Conservation (phyloP, 2,888 invertebrate species). For the Cephus rjabovi region DNA sequence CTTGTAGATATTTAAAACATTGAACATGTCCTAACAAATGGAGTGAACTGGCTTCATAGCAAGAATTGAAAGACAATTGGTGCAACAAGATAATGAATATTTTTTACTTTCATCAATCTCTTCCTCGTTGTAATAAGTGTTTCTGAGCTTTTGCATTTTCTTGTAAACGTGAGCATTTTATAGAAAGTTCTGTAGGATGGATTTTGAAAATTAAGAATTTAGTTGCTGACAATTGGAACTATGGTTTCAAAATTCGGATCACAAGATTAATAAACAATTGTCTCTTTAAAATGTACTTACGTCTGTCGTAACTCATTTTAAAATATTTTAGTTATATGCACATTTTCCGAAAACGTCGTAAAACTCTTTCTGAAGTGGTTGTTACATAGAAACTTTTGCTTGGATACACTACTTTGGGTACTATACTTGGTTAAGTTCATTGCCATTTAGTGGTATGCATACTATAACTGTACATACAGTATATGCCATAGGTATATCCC, state of each 20-base stretch:
- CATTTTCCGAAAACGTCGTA: background rate
- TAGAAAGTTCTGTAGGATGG: too few relatives aligned
- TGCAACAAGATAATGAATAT: background rate
- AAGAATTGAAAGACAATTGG: background rate
- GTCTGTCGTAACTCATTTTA: background rate
- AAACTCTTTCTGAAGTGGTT: background rate
- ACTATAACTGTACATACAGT: background rate
- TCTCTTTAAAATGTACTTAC: background rate
- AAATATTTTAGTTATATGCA: background rate
- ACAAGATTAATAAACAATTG: background rate
- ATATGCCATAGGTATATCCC: background rate
- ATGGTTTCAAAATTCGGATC: background rate
- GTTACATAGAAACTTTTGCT: background rate
- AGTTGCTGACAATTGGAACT: background rate
- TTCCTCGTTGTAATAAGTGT: too few relatives aligned
- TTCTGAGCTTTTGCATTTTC: too few relatives aligned
- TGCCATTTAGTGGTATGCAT: background rate
- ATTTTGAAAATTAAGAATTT: background rate
- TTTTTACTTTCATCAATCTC: background rate
- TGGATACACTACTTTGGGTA: background rate
- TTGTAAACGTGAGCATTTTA: too few relatives aligned
- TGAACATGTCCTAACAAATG: background rate
- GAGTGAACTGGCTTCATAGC: background rate
- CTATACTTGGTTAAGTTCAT: background rate
- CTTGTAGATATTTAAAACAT: background rate